Percentiles rank a stretch among this genome's conserved stretches.
These are phyloP conservation scores for Physocephala rufipes DNA, from an alignment of 2,888 invertebrate genomes.

Conservation along the genomic window DNA sequence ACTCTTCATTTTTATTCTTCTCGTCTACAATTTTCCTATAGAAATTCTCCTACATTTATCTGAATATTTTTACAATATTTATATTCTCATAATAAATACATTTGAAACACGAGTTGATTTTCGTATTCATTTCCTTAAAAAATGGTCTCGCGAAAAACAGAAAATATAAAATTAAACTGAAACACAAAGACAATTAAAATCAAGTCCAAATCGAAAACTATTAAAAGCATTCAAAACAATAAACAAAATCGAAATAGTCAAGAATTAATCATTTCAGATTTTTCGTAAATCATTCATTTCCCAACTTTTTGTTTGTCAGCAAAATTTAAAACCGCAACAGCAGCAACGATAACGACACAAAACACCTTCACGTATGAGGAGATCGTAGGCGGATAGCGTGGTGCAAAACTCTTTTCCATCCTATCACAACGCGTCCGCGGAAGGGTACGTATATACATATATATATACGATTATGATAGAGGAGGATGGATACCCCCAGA, in stretches of 20 bases:
- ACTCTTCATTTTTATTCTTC: too few relatives aligned
- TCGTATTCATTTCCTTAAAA: too few relatives aligned
- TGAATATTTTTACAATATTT: too few relatives aligned
- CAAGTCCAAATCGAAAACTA: conserved; percentile 9
- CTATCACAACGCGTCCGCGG: too few relatives aligned
- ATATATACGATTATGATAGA: neutral
- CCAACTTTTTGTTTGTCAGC: neutral
- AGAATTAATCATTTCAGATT: conserved; percentile 43
- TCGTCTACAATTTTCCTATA: too few relatives aligned
- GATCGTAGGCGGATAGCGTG: too few relatives aligned
- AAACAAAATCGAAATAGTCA: conserved; percentile 34
- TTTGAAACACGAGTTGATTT: too few relatives aligned
- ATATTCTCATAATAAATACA: too few relatives aligned
- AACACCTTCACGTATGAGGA: neutral
- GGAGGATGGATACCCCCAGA: neutral
- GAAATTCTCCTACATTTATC: too few relatives aligned
- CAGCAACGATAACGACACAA: neutral
- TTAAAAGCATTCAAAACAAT: conserved; percentile 20
- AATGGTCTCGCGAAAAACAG: too few relatives aligned
- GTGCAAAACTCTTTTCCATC: too few relatives aligned
- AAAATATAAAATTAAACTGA: neutral
- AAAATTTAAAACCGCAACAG: neutral
- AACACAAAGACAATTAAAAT: neutral
- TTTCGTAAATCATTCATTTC: conserved; percentile 46
- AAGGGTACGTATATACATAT: too few relatives aligned